Conservation (phyloP, 2,113 vertebrate species). For the Corapipo altera region DNA sequence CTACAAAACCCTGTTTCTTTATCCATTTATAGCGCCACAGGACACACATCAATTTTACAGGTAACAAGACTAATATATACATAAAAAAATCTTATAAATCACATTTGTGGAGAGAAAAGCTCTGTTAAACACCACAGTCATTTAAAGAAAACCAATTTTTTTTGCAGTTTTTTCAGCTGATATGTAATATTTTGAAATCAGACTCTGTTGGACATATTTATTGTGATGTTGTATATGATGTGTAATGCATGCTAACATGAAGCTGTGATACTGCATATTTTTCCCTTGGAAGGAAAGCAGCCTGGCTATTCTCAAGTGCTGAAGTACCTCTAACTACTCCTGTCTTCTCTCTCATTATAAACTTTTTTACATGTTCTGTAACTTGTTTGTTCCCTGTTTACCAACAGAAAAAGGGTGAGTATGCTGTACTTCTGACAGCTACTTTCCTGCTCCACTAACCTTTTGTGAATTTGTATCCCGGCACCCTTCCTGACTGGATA, state of each 20-base stretch:
- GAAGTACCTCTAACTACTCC: not conserved
- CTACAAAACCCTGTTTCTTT: conserved; percentile 12
- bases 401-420: not conserved
- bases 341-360: not conserved
- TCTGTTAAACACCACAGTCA: conserved; percentile 5
- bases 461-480: not conserved
- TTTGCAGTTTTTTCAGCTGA: not conserved
- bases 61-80: not conserved
- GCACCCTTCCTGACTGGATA: not conserved
- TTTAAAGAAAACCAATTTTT: conserved; percentile 3
- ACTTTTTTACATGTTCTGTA: not conserved
- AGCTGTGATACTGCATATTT: not conserved
- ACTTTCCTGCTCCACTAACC: not conserved
- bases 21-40: not conserved
- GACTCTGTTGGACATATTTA: not conserved
- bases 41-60: conserved; percentile 18
- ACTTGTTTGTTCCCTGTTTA: not conserved
- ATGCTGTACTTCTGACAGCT: not conserved
- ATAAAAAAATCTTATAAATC: not conserved
- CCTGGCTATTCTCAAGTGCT: not conserved
- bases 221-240: not conserved
- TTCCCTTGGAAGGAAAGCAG: not conserved
- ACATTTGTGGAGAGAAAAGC: not conserved
- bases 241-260: not conserved
- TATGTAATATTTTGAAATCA: not conserved